Evolutionary conservation across 1,140 invertebrate genomes (phyloP).

Genomic region (Ditylenchus dipsaci): DNA sequence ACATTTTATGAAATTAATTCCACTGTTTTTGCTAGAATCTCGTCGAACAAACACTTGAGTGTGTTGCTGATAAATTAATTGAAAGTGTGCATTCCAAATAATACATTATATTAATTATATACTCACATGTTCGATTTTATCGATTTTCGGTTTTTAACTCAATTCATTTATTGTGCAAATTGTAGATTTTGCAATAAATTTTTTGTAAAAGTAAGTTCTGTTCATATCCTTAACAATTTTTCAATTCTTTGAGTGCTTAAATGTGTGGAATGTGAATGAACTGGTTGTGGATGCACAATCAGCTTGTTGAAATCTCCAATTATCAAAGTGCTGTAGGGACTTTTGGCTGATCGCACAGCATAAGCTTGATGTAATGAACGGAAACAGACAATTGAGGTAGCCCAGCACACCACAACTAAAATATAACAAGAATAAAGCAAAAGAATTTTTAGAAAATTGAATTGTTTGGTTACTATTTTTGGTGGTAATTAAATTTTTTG

Average conservation of each 20-base stretch:
- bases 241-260: neutral
- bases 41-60: neutral
- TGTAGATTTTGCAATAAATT: too few relatives aligned
- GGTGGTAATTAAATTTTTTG: too few relatives aligned
- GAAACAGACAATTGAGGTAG: slow-evolving; percentile 1
- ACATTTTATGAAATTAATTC: too few relatives aligned
- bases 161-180: too few relatives aligned
- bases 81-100: neutral
- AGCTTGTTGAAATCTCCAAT: slow-evolving; percentile 4
- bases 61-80: neutral
- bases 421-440: neutral
- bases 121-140: neutral
- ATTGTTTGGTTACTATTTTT: too few relatives aligned
- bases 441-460: too few relatives aligned
- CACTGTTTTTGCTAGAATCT: too few relatives aligned
- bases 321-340: slow-evolving; percentile 1
- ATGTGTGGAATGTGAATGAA: neutral
- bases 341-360: neutral
- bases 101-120: neutral
- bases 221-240: neutral
- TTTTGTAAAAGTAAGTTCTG: too few relatives aligned
- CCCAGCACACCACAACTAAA: slow-evolving; percentile 1
- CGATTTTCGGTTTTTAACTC: too few relatives aligned
- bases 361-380: slow-evolving; percentile 4
- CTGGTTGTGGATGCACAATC: neutral